Evolutionary conservation across 2,113 vertebrate species (phyloP), one percentile per base, ranked within the genome.

Genomic region (Nothoprocta pentlandii): DNA sequence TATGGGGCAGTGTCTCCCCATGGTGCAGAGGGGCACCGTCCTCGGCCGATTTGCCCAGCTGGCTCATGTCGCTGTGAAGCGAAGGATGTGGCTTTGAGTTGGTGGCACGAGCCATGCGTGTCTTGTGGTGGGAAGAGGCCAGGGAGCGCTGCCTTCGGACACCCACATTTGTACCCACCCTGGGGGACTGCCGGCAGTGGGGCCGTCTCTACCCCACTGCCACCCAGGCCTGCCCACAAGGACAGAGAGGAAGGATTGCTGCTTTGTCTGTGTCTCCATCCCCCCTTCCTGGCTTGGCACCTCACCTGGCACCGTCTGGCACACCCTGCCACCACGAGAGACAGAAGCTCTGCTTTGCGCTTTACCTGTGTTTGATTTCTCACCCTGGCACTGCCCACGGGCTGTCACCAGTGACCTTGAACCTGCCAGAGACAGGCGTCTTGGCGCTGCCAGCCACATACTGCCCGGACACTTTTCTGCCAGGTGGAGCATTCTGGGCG

Each of bases 371-470:
- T 47, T 23, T 11, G 5, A 7, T 70, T 91, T 80, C 34, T 69
- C 39, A 58, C 59, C 63, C 14, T 2, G 8, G 25, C 34, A 20
- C 69, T 53, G 49, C 69, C 51, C 2, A 8, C 0, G 4, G 41
- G 64, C 53, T 77, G 46, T 63, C 85, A 73, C 54, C 5, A 6
- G 53, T 1, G 0, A 8, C 71, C 51, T 46, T 6, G 2, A 4
- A 22, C 56, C 36, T 47, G 36, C 36, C 63, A 0, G 0, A 41
- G 39, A 9, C 0, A 0, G 22, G 26, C 30, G 2, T 15, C 41
- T 34, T 11, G 9, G 49, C 49, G 15, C n/a, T 8, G 1, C 51
- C 32, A 16, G 12, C 54, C 58, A 62, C 2, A 1, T 80, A n/a
- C 28, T 25, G 15, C 85, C 56, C 12, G 14, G 34, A 49, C 21